phyloP scores from a whole-genome alignment of 2,888 invertebrate species.

The Trypoxylon attenuatum region DNA sequence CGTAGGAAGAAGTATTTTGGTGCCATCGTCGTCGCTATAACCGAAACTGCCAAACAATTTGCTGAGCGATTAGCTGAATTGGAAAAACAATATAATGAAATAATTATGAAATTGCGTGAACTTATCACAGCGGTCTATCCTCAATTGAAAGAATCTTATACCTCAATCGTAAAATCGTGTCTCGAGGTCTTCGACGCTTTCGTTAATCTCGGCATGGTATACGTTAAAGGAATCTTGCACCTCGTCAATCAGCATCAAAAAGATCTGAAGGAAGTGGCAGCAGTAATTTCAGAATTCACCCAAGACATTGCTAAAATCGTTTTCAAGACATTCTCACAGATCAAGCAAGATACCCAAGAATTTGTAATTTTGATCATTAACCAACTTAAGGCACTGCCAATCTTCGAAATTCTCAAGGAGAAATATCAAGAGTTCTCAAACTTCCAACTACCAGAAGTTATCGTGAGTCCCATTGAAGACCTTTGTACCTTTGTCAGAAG shows the following conservation, averaged over 20 bases:
- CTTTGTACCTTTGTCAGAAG: conserved; percentile 77
- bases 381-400: conserved; percentile 77
- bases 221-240: conserved; percentile 76
- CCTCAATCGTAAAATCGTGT: conserved; percentile 72
- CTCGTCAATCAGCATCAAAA: conserved; percentile 81
- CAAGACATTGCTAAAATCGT: conserved; percentile 71
- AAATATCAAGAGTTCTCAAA: conserved; percentile 70
- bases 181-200: conserved; percentile 75
- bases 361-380: conserved; percentile 74
- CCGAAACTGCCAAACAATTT: conserved; percentile 70
- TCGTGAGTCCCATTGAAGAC: conserved; percentile 77
- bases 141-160: conserved; percentile 68
- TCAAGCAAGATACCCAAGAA: conserved; percentile 72
- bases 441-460: conserved; percentile 77
- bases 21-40: conserved; percentile 66
- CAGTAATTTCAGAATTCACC: conserved; percentile 73
- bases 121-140: conserved; percentile 70
- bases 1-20: conserved; percentile 74
- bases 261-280: conserved; percentile 80
- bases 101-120: conserved; percentile 70
- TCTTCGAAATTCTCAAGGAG: conserved; percentile 75
- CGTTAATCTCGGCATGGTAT: conserved; percentile 67
- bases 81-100: conserved; percentile 64
- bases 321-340: conserved; percentile 61
- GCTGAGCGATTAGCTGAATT: conserved; percentile 70